A percentile compares a stretch with the other conserved stretches of the same genome.
Evolutionary conservation across 2,888 invertebrate genomes (phyloP).

Genomic region (Gari tellinella): DNA sequence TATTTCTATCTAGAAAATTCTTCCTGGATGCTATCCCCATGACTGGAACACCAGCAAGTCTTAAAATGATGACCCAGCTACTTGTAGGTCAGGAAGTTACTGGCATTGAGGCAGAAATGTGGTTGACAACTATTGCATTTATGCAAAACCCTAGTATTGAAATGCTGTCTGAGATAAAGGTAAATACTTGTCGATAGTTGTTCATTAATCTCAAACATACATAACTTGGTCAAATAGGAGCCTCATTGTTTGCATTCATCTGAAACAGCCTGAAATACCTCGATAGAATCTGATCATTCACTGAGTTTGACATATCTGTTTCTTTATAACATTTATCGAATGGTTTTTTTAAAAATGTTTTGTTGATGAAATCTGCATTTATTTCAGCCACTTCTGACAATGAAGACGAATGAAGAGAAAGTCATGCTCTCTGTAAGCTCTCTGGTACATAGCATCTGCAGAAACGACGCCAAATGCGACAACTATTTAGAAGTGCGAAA

Average conservation of each 20-base stretch:
- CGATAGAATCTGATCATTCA: too few relatives aligned
- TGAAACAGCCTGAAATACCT: too few relatives aligned
- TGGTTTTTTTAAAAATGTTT: too few relatives aligned
- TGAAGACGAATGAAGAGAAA: slow-evolving; percentile 86
- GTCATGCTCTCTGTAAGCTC: slow-evolving; percentile 89
- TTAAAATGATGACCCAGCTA: slow-evolving; percentile 92
- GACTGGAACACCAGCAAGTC: slow-evolving; percentile 92
- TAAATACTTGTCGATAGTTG: too few relatives aligned
- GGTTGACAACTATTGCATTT: slow-evolving; percentile 94
- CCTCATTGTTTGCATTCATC: too few relatives aligned
- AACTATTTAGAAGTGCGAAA: slow-evolving; percentile 78
- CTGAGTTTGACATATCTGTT: too few relatives aligned
- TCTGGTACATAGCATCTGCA: slow-evolving; percentile 90
- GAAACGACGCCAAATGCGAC: slow-evolving; percentile 82
- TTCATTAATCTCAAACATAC: too few relatives aligned
- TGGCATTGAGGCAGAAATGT: slow-evolving; percentile 89
- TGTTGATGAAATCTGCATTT: background rate
- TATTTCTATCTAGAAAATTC: slow-evolving; percentile 87
- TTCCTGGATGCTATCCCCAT: slow-evolving; percentile 94
- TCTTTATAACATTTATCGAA: too few relatives aligned
- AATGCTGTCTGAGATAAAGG: slow-evolving; percentile 84
- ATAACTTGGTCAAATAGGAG: too few relatives aligned
- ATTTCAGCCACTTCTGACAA: slow-evolving; percentile 82
- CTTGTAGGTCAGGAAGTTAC: slow-evolving; percentile 88
- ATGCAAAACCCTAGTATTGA: slow-evolving; percentile 86